A percentile compares a stretch with the other conserved stretches of the same genome.
Conservation (phyloP, 2,113 vertebrate genomes). For the Alaudala cheleensis region DNA sequence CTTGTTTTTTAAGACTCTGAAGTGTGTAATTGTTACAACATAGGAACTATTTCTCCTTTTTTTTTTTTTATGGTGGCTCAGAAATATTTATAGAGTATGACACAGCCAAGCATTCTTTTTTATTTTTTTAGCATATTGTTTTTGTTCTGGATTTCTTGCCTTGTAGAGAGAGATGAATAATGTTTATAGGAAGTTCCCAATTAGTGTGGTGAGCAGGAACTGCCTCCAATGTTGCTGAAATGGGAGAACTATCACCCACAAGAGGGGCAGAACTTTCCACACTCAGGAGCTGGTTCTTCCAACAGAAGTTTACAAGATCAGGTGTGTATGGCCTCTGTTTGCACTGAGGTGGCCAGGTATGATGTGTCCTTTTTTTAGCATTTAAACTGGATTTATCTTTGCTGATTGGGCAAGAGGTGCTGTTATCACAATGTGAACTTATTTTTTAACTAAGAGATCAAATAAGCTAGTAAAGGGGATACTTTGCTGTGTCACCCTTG, state of each 20-base stretch:
- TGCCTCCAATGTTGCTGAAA: neutral
- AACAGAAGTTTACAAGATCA: neutral
- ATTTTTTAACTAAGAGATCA: slow-evolving; percentile 34
- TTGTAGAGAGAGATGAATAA: slow-evolving; percentile 7
- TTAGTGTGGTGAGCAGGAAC: neutral
- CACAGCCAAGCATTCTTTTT: neutral
- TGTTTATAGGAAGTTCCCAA: slow-evolving; percentile 22
- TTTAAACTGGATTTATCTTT: slow-evolving; percentile 2
- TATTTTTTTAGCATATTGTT: neutral
- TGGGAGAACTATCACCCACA: neutral
- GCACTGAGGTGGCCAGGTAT: neutral
- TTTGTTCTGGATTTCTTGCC: slow-evolving; percentile 23
- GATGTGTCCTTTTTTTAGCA: neutral
- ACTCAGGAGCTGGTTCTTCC: neutral
- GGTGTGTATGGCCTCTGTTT: neutral
- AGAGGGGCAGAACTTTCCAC: neutral
- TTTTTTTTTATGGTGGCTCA: neutral
- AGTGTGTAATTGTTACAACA: neutral
- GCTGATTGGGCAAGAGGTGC: neutral
- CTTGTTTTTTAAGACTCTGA: neutral
- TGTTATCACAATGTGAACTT: neutral
- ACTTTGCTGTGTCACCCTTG: neutral
- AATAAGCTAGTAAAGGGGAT: neutral
- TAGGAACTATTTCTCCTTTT: neutral
- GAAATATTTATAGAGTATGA: slow-evolving; percentile 38